Percentiles rank a stretch among this genome's conserved stretches.
These are phyloP conservation scores for Phyto melanocephala DNA, from an alignment of 2,888 invertebrate genomes.

Conservation along the genomic window DNA sequence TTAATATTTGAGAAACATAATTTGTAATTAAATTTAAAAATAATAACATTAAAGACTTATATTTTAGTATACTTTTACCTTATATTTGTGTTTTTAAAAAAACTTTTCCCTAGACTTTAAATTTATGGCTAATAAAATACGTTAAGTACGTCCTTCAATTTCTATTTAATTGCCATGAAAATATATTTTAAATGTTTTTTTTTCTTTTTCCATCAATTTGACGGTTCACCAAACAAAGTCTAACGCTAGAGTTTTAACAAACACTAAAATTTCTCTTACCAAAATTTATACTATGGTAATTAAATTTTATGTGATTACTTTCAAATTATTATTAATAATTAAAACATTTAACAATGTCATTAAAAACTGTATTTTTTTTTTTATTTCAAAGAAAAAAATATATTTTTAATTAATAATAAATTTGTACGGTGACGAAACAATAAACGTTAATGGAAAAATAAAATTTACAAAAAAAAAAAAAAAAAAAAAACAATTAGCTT, in stretches of 20 bases:
- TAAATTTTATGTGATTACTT: conserved; percentile 23
- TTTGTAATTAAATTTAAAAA: too few species aligned
- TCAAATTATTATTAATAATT: conserved; percentile 21
- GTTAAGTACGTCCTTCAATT: too few species aligned
- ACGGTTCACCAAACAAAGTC: conserved; percentile 1
- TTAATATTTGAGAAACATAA: too few species aligned
- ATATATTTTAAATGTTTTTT: background rate
- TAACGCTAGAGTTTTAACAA: background rate
- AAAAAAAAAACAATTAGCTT: background rate
- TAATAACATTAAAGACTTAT: too few species aligned
- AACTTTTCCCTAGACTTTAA: too few species aligned
- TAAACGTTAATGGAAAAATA: background rate
- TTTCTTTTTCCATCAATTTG: conserved; percentile 25
- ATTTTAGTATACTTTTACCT: too few species aligned
- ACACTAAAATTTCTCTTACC: background rate
- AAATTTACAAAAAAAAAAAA: background rate
- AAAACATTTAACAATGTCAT: conserved; percentile 31
- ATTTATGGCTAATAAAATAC: too few species aligned
- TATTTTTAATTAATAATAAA: conserved; percentile 22
- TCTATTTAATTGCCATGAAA: background rate
- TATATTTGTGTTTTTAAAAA: too few species aligned
- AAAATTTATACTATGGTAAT: background rate
- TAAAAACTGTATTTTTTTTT: background rate
- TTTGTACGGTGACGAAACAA: conserved; percentile 1
- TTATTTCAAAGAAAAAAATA: background rate